phyloP scores from a whole-genome alignment of 2,888 invertebrate genomes.

The Crossocerus cetratus region DNA sequence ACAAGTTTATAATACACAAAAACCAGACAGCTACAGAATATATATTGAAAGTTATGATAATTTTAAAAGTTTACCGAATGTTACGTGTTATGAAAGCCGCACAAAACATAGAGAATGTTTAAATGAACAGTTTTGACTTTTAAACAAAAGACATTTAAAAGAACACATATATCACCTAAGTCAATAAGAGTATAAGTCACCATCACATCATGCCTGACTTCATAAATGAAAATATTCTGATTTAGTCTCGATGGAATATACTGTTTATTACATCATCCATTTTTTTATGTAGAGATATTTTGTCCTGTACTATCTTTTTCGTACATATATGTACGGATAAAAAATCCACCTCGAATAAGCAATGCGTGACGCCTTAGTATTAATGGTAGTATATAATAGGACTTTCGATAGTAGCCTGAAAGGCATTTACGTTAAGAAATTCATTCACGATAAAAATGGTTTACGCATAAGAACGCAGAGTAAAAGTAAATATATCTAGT shows the following conservation, averaged over 20 bases:
- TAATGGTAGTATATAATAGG: constrained; percentile 14
- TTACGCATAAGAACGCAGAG: constrained; percentile 42
- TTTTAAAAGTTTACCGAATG: constrained; percentile 52
- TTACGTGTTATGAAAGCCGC: constrained; percentile 39
- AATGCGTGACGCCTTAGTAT: constrained; percentile 19
- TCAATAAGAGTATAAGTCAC: background rate
- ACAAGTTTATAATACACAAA: constrained; percentile 37
- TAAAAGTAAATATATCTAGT: constrained; percentile 67
- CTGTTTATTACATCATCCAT: constrained; percentile 8
- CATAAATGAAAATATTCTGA: background rate
- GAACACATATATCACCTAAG: background rate
- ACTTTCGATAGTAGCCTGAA: constrained; percentile 20
- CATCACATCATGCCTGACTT: background rate
- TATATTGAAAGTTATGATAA: constrained; percentile 47
- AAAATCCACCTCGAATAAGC: background rate
- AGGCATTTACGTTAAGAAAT: constrained; percentile 7
- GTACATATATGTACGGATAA: background rate
- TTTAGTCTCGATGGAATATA: background rate
- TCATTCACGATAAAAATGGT: constrained; percentile 24
- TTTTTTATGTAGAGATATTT: constrained; percentile 33
- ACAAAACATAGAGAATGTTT: constrained; percentile 30
- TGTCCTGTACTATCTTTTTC: constrained; percentile 20
- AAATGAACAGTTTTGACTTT: constrained; percentile 20
- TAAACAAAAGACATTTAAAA: constrained; percentile 21
- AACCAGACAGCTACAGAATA: constrained; percentile 33